Evolutionary conservation across 2,888 invertebrate species (phyloP).

Genomic region (Lypha dubia): DNA sequence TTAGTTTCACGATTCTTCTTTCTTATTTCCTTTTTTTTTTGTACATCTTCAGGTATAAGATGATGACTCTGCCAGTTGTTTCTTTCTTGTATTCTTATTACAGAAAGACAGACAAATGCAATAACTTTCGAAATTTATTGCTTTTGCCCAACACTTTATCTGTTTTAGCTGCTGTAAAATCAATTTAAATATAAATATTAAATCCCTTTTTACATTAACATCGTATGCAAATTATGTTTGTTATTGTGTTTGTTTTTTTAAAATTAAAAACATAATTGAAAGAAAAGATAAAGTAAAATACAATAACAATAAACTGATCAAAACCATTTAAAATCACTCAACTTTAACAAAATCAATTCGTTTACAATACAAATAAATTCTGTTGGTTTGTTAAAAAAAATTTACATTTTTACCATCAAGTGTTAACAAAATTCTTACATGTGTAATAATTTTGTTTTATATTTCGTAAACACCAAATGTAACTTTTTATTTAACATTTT

Average conservation of each 20-base stretch:
- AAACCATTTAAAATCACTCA: conserved; percentile 80
- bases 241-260: conserved; percentile 7
- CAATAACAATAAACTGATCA: conserved; percentile 45
- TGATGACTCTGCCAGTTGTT: background rate
- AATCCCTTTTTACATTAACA: conserved; percentile 16
- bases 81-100: background rate
- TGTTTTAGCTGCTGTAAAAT: conserved; percentile 1
- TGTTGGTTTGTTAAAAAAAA: conserved; percentile 8
- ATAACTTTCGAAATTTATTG: background rate
- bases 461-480: conserved; percentile 49
- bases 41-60: conserved; percentile 16
- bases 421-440: conserved; percentile 67
- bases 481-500: conserved; percentile 62
- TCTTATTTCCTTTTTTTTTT: too few species aligned
- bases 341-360: conserved; percentile 74
- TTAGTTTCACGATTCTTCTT: background rate
- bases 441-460: conserved; percentile 42
- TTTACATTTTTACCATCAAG: conserved; percentile 36
- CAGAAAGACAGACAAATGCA: background rate
- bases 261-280: conserved; percentile 27
- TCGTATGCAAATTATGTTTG: conserved; percentile 61
- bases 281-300: background rate
- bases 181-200: conserved; percentile 13
- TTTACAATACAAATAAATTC: conserved; percentile 41
- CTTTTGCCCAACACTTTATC: background rate